A percentile compares a stretch with the other conserved stretches of the same genome.
phyloP scores from a whole-genome alignment of 2,797 vertebrate species.

The Galago senegalensis region DNA sequence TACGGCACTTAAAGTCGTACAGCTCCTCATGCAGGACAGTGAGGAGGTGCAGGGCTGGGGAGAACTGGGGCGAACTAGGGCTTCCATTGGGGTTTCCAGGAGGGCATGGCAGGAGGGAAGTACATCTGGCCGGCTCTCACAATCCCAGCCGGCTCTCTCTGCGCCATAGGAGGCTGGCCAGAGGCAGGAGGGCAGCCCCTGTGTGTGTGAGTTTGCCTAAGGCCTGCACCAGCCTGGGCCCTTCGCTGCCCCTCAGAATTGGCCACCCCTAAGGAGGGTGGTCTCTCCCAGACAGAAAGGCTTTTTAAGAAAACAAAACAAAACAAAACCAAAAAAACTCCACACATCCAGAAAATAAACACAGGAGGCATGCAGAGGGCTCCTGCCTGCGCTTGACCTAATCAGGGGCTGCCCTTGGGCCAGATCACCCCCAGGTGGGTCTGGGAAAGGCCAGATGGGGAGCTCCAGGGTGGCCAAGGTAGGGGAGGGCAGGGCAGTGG shows the following conservation, averaged over 20 bases:
- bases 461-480: neutral
- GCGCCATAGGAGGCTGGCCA: too few relatives aligned
- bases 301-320: neutral
- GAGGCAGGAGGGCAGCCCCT: too few relatives aligned
- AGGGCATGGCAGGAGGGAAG: too few relatives aligned
- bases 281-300: neutral
- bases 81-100: too few relatives aligned
- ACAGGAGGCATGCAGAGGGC: neutral
- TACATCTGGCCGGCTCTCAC: too few relatives aligned
- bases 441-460: neutral
- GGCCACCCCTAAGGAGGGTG: neutral
- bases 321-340: neutral
- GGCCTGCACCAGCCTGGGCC: neutral
- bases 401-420: neutral
- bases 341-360: neutral
- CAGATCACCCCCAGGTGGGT: neutral
- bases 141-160: too few relatives aligned
- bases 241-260: neutral
- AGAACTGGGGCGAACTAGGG: too few relatives aligned
- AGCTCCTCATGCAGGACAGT: rapidly evolving
- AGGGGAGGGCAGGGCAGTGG: neutral
- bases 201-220: neutral
- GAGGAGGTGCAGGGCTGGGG: too few relatives aligned
- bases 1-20: neutral
- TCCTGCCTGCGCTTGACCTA: neutral